phyloP scores from a whole-genome alignment of 2,797 vertebrate genomes.

The Menidia menidia region DNA sequence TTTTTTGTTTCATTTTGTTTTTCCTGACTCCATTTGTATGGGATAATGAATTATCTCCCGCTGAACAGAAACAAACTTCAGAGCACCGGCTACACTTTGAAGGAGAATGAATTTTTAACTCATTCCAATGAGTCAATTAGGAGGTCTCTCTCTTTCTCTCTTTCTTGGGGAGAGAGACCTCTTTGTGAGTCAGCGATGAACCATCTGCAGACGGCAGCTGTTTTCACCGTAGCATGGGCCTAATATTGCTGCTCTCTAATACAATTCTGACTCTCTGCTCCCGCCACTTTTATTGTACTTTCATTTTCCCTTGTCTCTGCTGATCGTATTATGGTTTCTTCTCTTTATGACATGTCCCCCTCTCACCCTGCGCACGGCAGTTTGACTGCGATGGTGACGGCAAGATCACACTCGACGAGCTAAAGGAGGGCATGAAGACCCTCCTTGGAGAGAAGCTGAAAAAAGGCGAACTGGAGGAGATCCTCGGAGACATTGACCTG shows the following conservation, averaged over 20 bases:
- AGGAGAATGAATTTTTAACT: constrained; percentile 18
- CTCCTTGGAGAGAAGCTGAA: constrained; percentile 92
- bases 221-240: constrained; percentile 36
- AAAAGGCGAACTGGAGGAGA: constrained; percentile 92
- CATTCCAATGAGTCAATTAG: constrained; percentile 20
- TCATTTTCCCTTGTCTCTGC: neutral
- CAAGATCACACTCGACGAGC: constrained; percentile 89
- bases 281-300: neutral
- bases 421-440: constrained; percentile 85
- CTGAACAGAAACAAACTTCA: constrained; percentile 1
- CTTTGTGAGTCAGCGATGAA: constrained; percentile 46
- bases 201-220: constrained; percentile 54
- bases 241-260: constrained; percentile 22
- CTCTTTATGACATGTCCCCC: constrained; percentile 17
- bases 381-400: constrained; percentile 93
- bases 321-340: constrained; percentile 10
- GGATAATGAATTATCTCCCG: constrained; percentile 7
- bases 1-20: neutral
- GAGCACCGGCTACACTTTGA: neutral
- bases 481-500: constrained; percentile 92
- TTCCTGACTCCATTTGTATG: constrained; percentile 5
- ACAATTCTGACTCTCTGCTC: neutral
- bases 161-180: too few species aligned
- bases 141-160: constrained; percentile 34
- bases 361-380: constrained; percentile 66